These are phyloP conservation scores for Drosophila ogumai DNA, from an alignment of 1,140 invertebrate species.

Conservation along the genomic window DNA sequence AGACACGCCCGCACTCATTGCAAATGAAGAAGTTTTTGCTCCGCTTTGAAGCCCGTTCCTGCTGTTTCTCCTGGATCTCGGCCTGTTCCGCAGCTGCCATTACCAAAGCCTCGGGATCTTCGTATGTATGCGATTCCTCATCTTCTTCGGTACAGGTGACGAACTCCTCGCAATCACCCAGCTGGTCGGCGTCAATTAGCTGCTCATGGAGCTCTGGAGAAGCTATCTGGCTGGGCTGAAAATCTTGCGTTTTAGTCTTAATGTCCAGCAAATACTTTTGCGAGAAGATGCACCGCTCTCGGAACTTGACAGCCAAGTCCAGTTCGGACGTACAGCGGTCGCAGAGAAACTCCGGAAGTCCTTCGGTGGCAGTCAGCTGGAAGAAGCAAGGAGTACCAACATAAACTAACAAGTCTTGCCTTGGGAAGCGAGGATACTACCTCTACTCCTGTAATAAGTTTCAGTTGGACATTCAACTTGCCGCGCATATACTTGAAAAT, in stretches of 20 bases:
- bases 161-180: neutral
- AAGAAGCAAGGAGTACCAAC: neutral
- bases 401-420: neutral
- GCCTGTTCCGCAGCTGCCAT: constrained; percentile 18
- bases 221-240: neutral
- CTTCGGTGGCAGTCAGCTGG: constrained; percentile 37
- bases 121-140: neutral
- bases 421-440: constrained; percentile 11
- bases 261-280: constrained; percentile 64
- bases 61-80: constrained; percentile 24
- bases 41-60: constrained; percentile 38
- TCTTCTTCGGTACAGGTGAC: neutral
- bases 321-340: constrained; percentile 62
- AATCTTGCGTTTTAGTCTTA: constrained; percentile 17
- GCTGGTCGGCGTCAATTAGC: constrained; percentile 55
- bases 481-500: constrained; percentile 61
- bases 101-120: constrained; percentile 20
- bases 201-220: constrained; percentile 43
- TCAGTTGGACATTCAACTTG: constrained; percentile 42
- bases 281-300: constrained; percentile 68
- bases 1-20: constrained; percentile 61
- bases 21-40: constrained; percentile 65
- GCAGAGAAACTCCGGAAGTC: constrained; percentile 51
- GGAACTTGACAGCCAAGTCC: constrained; percentile 67
- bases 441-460: constrained; percentile 62